phyloP scores from a whole-genome alignment of 2,888 invertebrate genomes.

The Lycaena phlaeas region DNA sequence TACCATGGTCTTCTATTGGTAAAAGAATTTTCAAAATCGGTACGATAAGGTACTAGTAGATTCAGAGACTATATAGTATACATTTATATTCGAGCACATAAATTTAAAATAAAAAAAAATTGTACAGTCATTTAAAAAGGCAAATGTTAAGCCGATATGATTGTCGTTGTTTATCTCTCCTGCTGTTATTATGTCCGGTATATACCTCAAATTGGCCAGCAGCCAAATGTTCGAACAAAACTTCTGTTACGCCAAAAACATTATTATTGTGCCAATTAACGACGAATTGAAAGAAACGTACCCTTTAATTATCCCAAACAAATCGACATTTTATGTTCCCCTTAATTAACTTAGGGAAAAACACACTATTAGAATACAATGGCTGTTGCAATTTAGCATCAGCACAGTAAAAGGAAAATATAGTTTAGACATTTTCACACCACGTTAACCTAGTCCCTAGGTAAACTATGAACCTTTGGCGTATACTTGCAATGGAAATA shows the following conservation, averaged over 20 bases:
- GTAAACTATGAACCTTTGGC: too few relatives aligned
- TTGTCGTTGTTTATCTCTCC: slow-evolving; percentile 18
- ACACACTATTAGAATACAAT: too few relatives aligned
- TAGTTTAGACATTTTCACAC: too few relatives aligned
- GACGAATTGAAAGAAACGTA: slow-evolving; percentile 15
- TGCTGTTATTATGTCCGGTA: slow-evolving; percentile 29
- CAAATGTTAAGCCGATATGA: slow-evolving; percentile 9
- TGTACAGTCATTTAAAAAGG: slow-evolving; percentile 1
- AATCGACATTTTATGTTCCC: slow-evolving; percentile 1
- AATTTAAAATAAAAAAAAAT: slow-evolving; percentile 3
- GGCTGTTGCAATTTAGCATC: too few relatives aligned
- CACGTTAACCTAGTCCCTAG: too few relatives aligned
- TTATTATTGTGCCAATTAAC: slow-evolving; percentile 20
- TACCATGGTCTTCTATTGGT: too few relatives aligned
- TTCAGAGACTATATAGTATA: too few relatives aligned
- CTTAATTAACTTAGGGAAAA: neutral
- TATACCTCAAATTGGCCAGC: slow-evolving; percentile 17
- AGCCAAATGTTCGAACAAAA: slow-evolving; percentile 18
- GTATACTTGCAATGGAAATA: too few relatives aligned
- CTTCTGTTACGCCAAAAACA: slow-evolving; percentile 17
- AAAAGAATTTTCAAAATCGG: too few relatives aligned
- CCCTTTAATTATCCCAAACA: slow-evolving; percentile 3
- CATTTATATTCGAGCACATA: too few relatives aligned
- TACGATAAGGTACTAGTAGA: too few relatives aligned
- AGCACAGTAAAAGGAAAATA: neutral